Evolutionary conservation across 2,797 vertebrate species (phyloP), one percentile per base, ranked within the genome.

Genomic region (Malurus leucopterus): DNA sequence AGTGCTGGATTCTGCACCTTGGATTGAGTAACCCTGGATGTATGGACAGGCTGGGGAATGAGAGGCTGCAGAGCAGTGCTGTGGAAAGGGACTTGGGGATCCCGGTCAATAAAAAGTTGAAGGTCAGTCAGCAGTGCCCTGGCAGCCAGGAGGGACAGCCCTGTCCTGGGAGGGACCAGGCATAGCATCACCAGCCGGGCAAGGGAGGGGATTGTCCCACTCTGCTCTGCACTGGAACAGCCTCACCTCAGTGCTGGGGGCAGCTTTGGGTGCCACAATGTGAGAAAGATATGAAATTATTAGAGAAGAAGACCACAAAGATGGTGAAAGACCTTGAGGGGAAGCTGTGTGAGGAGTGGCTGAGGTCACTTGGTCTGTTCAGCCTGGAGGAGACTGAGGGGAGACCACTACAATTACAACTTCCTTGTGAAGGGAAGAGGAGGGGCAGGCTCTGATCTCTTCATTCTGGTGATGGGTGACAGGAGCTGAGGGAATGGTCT

Each of bases 181-280:
- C 20, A 34, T 26, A 65, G 40, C 44, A 65, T 13, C 0, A 0
- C 1, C 38, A 58, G 17, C 17, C 0, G 0, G 40, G 9, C 10
- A 13, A 57, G 24, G 43, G 17, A 57, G 8, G 38, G 4, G 21
- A 75, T 57, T 63, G 55, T 63, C 24, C 50, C 0, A 0, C 32
- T 40, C 24, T 57, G n/a, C 36, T 62, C 49, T 68, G 62, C 1
- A 0, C 30, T 76, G n/a, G 12, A 3, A 9, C 0, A 0, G 7
- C 11, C 20, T 73, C 49, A 24, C 23, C 43, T 44, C 1, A 26
- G 23, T 29, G 5, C 7, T 43, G 13, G 3, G 24, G 2, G 8
- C 57, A 50, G 14, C 4, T 68, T 38, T 62, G 23, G 20, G 16
- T 16, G 10, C n/a, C 36, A 18, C 36, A 50, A 9, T 9, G 3